These are phyloP conservation scores for Harmothoe impar DNA, from an alignment of 2,888 invertebrate genomes.

Conservation along the genomic window DNA sequence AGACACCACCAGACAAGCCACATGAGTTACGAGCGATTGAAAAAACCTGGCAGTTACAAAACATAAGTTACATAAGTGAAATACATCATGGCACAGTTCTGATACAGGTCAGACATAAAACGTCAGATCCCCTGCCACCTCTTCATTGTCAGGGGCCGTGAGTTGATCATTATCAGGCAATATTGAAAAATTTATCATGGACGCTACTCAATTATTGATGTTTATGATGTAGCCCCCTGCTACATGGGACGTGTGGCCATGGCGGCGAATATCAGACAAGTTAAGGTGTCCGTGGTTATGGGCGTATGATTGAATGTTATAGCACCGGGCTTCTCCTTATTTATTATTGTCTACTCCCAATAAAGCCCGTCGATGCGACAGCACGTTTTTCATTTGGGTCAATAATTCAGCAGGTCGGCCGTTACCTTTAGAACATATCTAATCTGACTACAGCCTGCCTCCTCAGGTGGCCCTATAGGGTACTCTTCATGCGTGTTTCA, in stretches of 20 bases:
- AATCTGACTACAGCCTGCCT: slow-evolving; percentile 6
- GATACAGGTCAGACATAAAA: neutral
- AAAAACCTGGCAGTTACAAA: too few relatives aligned
- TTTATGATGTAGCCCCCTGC: slow-evolving; percentile 34
- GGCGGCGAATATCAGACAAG: neutral
- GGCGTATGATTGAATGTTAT: slow-evolving; percentile 52
- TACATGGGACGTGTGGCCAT: neutral
- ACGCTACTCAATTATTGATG: slow-evolving; percentile 29
- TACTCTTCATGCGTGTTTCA: neutral
- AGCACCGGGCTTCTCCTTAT: neutral
- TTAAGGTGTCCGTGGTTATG: neutral
- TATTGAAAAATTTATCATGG: slow-evolving; percentile 40
- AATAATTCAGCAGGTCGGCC: slow-evolving; percentile 17
- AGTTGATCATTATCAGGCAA: slow-evolving; percentile 48
- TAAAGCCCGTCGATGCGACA: slow-evolving; percentile 39
- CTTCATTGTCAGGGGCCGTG: neutral
- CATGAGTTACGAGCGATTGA: too few relatives aligned
- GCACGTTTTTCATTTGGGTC: slow-evolving; percentile 45
- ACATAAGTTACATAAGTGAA: neutral
- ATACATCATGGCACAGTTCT: neutral
- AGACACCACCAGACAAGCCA: too few relatives aligned
- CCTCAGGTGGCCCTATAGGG: slow-evolving; percentile 22
- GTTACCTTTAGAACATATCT: slow-evolving; percentile 36
- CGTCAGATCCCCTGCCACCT: neutral
- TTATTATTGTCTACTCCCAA: slow-evolving; percentile 36